phyloP scores from a whole-genome alignment of 2,113 vertebrate species.

The Cryptotis parvus region DNA sequence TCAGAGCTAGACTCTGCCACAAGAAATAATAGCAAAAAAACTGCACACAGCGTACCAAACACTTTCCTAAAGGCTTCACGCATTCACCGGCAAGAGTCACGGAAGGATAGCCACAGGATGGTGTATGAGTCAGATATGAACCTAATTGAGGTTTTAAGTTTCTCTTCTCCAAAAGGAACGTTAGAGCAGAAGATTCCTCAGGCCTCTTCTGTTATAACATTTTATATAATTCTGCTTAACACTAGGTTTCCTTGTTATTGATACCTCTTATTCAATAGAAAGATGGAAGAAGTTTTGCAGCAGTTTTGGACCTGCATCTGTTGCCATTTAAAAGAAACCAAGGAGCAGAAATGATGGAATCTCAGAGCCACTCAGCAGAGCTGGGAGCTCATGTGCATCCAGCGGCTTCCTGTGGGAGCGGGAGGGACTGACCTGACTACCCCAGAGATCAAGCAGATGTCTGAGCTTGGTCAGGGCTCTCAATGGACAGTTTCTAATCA shows the following conservation, averaged over 20 bases:
- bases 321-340: too few species aligned
- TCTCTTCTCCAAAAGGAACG: not conserved
- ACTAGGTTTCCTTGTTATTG: not conserved
- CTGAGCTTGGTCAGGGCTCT: not conserved
- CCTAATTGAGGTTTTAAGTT: not conserved
- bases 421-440: not conserved
- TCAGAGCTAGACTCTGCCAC: not conserved
- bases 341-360: not conserved
- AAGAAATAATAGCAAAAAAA: not conserved
- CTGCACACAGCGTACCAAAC: not conserved
- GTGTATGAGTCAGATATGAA: not conserved
- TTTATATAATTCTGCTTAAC: not conserved
- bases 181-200: not conserved
- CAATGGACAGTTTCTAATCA: not conserved
- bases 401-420: not conserved
- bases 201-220: not conserved
- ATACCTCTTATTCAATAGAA: not conserved
- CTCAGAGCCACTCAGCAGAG: too few species aligned
- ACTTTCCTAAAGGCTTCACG: not conserved
- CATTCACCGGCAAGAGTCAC: not conserved
- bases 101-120: not conserved
- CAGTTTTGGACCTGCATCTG: not conserved
- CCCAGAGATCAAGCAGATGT: not conserved
- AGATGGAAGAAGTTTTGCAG: not conserved
- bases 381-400: fast-evolving